These are phyloP conservation scores for Lampris megalopsis DNA, from an alignment of 2,113 vertebrate genomes.

Conservation along the genomic window DNA sequence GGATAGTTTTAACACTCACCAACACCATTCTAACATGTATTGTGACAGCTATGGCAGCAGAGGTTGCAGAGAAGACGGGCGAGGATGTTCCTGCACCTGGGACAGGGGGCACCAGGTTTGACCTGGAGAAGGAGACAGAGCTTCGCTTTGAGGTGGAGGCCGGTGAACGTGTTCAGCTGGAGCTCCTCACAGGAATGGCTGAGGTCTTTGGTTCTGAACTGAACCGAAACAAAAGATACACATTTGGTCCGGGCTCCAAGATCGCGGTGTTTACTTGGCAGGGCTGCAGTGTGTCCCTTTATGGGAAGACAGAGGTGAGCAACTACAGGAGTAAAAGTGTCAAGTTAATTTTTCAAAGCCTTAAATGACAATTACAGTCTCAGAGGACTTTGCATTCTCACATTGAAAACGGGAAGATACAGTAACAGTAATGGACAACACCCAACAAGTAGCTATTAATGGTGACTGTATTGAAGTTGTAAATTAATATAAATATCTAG, in stretches of 20 bases:
- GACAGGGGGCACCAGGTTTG: constrained; percentile 85
- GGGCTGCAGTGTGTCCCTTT: constrained; percentile 92
- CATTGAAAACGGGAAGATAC: too few relatives aligned
- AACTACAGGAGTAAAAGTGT: neutral
- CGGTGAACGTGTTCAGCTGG: constrained; percentile 89
- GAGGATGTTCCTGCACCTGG: constrained; percentile 81
- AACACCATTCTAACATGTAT: neutral
- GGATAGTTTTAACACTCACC: neutral
- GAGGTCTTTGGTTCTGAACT: constrained; percentile 97
- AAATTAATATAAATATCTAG: too few relatives aligned
- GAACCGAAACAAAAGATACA: constrained; percentile 96
- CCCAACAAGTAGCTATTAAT: too few relatives aligned
- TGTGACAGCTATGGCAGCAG: constrained; percentile 76
- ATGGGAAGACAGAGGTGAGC: constrained; percentile 90
- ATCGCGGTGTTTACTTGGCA: constrained; percentile 99
- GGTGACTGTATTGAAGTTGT: too few relatives aligned
- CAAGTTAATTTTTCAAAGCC: too few relatives aligned
- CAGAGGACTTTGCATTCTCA: too few relatives aligned
- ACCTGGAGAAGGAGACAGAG: constrained; percentile 96
- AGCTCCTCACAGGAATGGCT: constrained; percentile 91
- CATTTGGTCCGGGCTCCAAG: constrained; percentile 93
- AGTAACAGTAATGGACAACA: too few relatives aligned
- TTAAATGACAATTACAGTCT: too few relatives aligned
- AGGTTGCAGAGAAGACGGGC: constrained; percentile 72
- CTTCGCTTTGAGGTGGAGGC: constrained; percentile 96